Percentiles rank a stretch among this genome's conserved stretches.
Conservation (phyloP, 2,113 vertebrate species). For the Lethenteron camtschaticum region DNA sequence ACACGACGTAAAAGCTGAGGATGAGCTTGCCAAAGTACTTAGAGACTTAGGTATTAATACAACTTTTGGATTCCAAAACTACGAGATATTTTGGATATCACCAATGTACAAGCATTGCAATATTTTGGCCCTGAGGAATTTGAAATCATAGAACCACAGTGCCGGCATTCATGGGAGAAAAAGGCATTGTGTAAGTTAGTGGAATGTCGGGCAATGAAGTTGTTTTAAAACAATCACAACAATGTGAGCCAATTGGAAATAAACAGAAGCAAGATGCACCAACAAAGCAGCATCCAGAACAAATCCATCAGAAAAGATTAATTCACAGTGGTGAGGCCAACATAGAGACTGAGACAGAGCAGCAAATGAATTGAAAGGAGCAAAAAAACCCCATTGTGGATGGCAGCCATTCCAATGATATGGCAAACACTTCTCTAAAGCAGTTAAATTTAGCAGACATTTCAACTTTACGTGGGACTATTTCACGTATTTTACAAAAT, state of each 20-base stretch:
- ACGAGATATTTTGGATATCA: conserved; percentile 9
- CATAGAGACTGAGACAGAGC: conserved; percentile 11
- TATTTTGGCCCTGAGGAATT: conserved; percentile 12
- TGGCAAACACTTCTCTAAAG: conserved; percentile 9
- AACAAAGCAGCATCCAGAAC: conserved; percentile 7
- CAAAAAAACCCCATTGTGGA: conserved; percentile 6
- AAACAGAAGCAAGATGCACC: conserved; percentile 2
- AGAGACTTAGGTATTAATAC: conserved; percentile 11
- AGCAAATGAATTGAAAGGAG: conserved; percentile 14
- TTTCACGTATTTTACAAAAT: conserved; percentile 15
- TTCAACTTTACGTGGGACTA: background rate
- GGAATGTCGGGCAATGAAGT: background rate
- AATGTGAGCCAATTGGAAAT: conserved; percentile 6
- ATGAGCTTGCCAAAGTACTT: conserved; percentile 12
- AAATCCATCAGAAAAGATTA: conserved; percentile 2
- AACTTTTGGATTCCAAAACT: conserved; percentile 15
- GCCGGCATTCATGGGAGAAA: conserved; percentile 11
- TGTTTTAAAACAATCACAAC: background rate
- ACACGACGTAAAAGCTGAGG: background rate
- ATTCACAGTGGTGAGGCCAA: conserved; percentile 5
- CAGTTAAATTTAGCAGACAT: conserved; percentile 12
- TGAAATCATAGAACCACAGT: conserved; percentile 10
- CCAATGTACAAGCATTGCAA: conserved; percentile 12
- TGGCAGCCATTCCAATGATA: fast-evolving
- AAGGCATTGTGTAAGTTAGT: conserved; percentile 12